Base-by-base conservation (phyloP, 2,113 vertebrate genomes). In the Chinchilla lanigera region DNA sequence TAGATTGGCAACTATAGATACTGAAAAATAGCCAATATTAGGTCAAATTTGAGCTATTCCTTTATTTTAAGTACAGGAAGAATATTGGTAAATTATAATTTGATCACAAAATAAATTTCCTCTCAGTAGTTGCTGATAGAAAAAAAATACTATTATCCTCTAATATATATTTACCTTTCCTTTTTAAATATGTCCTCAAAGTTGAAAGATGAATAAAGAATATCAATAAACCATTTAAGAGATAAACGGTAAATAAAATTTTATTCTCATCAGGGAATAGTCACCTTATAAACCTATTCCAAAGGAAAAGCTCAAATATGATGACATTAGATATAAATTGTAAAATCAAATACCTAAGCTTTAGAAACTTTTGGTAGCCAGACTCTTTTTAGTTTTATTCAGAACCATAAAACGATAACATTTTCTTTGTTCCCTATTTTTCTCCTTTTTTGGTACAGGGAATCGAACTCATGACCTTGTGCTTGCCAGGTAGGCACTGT, bases 181-280 rank as follows among this genome's bases (percentile, higher is more conserved):
- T 38, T 93, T 95, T 91, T 54, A 90, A 90, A 94, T 24, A 69
- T 22, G 73, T 44, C 22, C 24, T 92, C 61, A 85, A 90, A 84
- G 90, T 1, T 90, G n/a, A 77, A 50, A 12, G 63, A 35, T 85
- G 50, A 94, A 67, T 65, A 24, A 77, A 67, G 22, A 52, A 3
- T 60, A 75, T 89, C 26, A 80, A 69, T 65, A 78, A 89, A 30
- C 50, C 19, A 47, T 81, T 95, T 85, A 94, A 22, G 95, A 90
- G 90, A 84, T 35, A 88, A 96, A 19, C 69, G 77, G 22, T 73
- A 94, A 92, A 38, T 77, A 4, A 83, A 96, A 87, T 80, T 94
- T 92, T 90, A 81, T 95, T 95, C 95, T 92, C 61, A 52, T 58
- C 44, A 24, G 22, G 30, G 19, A 92, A 28, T 71, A 14, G 92